A percentile compares a stretch with the other conserved stretches of the same genome.
These are phyloP conservation scores for Rhynchonycteris naso DNA, from an alignment of 2,797 vertebrate genomes.

Conservation along the genomic window DNA sequence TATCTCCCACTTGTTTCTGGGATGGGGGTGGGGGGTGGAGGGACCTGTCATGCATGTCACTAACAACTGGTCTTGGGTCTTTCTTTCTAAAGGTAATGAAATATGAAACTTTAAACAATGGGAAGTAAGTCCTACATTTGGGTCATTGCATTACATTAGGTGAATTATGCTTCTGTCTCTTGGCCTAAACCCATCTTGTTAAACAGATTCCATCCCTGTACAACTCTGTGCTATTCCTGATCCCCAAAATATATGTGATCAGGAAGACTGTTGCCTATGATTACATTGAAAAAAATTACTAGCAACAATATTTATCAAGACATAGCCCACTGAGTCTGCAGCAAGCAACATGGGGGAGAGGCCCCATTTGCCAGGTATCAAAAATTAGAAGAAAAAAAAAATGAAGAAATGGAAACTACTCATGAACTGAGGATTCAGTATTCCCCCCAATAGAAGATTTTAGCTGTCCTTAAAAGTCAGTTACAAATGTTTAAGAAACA, in stretches of 20 bases:
- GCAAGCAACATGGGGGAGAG: background rate
- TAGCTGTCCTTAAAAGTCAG: slow-evolving; percentile 69
- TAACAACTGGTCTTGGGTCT: background rate
- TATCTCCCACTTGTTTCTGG: too few relatives aligned
- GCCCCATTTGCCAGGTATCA: background rate
- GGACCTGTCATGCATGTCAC: background rate
- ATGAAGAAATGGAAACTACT: slow-evolving; percentile 64
- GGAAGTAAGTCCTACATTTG: background rate
- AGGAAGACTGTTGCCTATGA: background rate
- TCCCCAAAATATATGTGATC: background rate
- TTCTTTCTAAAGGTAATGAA: background rate
- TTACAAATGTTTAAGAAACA: slow-evolving; percentile 75
- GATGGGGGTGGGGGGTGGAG: background rate
- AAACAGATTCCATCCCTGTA: background rate
- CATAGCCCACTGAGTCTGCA: background rate
- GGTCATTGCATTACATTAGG: background rate
- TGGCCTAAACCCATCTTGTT: background rate
- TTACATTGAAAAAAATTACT: background rate
- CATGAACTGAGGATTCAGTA: background rate
- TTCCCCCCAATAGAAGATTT: slow-evolving; percentile 43
- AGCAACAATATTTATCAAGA: slow-evolving; percentile 26
- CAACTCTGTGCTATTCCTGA: background rate
- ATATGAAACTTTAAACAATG: background rate
- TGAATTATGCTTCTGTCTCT: background rate
- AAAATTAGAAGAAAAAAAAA: slow-evolving; percentile 10